These are phyloP conservation scores for Synergus umbraculus DNA, from an alignment of 2,888 invertebrate species.

Conservation along the genomic window DNA sequence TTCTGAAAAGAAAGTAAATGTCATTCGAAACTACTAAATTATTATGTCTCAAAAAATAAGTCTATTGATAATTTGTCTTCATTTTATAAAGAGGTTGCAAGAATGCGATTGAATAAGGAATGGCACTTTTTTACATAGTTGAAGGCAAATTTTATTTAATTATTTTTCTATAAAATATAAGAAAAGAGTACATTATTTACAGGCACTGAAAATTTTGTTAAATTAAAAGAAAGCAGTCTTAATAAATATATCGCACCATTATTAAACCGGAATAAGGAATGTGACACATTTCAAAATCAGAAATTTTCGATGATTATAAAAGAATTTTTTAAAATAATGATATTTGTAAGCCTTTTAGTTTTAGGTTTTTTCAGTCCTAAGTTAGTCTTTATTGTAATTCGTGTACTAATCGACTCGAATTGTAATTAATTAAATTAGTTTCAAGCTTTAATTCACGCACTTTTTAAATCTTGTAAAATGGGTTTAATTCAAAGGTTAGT, in stretches of 20 bases:
- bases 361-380: not conserved
- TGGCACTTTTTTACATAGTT: too few species aligned
- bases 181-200: conserved; percentile 16
- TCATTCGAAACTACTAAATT: conserved; percentile 74
- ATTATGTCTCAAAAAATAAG: conserved; percentile 64
- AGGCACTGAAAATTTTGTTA: not conserved
- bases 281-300: not conserved
- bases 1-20: conserved; percentile 77
- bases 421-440: not conserved
- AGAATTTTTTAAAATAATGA: not conserved
- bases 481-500: not conserved
- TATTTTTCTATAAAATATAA: conserved; percentile 12
- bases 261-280: not conserved
- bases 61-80: conserved; percentile 44
- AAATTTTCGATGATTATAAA: not conserved
- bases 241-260: not conserved
- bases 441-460: not conserved
- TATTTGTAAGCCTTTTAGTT: too few species aligned
- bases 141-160: not conserved
- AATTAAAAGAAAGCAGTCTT: not conserved
- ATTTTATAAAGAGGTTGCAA: too few species aligned
- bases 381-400: not conserved
- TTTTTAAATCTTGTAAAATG: not conserved
- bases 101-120: too few species aligned
- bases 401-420: not conserved